Conservation (phyloP, 2,888 invertebrate species). For the Leptinotarsa tumamoca region DNA sequence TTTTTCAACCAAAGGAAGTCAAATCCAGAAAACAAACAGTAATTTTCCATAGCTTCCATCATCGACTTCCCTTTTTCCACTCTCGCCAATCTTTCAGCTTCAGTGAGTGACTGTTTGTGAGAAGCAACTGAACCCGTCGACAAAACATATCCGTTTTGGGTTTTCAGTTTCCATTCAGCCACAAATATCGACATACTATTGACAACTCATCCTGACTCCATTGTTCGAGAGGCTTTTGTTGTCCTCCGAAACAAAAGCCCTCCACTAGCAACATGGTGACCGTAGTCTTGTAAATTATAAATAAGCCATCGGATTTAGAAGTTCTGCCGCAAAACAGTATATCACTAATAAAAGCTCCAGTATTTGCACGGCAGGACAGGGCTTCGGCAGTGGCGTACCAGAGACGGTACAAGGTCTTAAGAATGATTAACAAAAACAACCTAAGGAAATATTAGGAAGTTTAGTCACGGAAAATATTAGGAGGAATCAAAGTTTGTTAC, state of each 20-base stretch:
- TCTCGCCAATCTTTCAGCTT: background rate
- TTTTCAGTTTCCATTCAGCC: slow-evolving; percentile 7
- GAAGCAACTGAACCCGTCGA: background rate
- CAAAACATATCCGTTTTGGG: background rate
- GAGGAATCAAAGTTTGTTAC: too few species aligned
- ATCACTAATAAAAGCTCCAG: slow-evolving; percentile 47
- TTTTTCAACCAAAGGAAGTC: too few species aligned
- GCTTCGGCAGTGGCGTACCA: background rate
- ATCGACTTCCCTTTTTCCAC: background rate
- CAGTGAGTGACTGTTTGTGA: background rate
- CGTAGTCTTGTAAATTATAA: slow-evolving; percentile 50
- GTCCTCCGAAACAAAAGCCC: slow-evolving; percentile 29
- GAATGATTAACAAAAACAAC: too few species aligned
- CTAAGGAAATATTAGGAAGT: too few species aligned
- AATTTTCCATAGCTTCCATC: too few species aligned
- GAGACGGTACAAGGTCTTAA: too few species aligned
- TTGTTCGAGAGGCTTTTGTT: slow-evolving; percentile 30
- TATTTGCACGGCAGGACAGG: slow-evolving; percentile 26
- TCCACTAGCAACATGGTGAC: slow-evolving; percentile 25
- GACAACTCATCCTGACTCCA: slow-evolving; percentile 12
- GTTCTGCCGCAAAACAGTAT: slow-evolving; percentile 49
- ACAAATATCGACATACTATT: slow-evolving; percentile 9
- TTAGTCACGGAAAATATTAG: too few species aligned
- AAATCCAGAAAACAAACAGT: too few species aligned
- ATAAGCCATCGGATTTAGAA: slow-evolving; percentile 49